Base-by-base conservation (phyloP, 2,888 invertebrate species). In the Hyppa rectilinea region DNA sequence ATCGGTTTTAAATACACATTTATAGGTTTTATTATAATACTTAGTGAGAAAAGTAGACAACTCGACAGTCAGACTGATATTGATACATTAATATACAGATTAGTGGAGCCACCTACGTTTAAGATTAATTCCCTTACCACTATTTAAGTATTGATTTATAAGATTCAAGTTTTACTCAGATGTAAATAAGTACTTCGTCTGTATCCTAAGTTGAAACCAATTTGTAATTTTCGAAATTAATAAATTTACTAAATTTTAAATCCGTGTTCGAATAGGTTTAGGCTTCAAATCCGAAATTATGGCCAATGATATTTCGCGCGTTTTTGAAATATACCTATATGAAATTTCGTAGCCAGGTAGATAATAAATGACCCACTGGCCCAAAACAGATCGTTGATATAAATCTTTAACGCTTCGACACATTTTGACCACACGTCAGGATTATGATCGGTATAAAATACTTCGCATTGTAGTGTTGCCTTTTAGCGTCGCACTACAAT, bases 361-460 rank as follows among this genome's bases (percentile, higher is more conserved):
- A 75, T 86, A 85, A 89, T 87, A 87, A 80, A 84, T 88, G 87
- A 88, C 87, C 89, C 86, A 87, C 81, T 88, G 80, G 76, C 84
- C 84, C 83, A 87, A 89, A 88, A 78, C 67, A 69, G 79, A 58
- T 87, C 80, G 86, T 83, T 82, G 91, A 90, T 91, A 95, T 95
- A 95, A 95, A 95, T 95, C 94, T 92, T 92, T 87, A 91, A 93
- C 91, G 93, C 94, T 91, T 94, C 94, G 94, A 93, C 94, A 94
- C 95, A 93, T 95, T 93, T 94, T 93, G 95, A 95, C 95, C 95
- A 90, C 95, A 94, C 92, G 94, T 95, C 95, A 92, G 87, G 87
- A 91, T 88, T 93, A 94, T 93, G 94, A 95, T 94, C 92, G 89
- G 91, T 90, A 94, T 94, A 92, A 93, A 92, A 93, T 93, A 90